Base-by-base conservation (phyloP, 2,888 invertebrate species). In the Luperina nickerlii region DNA sequence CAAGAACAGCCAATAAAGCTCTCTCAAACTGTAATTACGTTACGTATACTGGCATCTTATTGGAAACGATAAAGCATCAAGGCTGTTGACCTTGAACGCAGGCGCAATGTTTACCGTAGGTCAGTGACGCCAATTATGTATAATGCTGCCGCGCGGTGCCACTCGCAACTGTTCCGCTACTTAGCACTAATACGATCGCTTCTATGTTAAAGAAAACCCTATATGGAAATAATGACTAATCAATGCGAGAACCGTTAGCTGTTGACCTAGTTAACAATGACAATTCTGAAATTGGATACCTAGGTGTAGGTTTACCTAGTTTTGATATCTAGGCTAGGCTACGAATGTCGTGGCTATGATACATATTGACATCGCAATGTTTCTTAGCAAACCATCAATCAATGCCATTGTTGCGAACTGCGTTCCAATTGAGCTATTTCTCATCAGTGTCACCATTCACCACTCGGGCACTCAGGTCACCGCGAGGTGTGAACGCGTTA, bases 111-210 rank as follows among this genome's bases (percentile, higher is more conserved):
- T 91, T 90, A 89, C 85, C 79, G 86, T 89, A 90, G 91, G 90
- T 91, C 90, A 91, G 90, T 90, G 91, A 91, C 91, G 88, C 88
- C 89, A 87, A 87, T 89, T 90, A 88, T 83, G 82, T 83, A 85
- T 87, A 80, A 85, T 82, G 79, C 77, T 81, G 82, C 87, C 77
- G 79, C 79, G 79, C 71, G 68, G 83, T 82, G 79, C 77, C 81
- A 86, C 84, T 82, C 65, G 84, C 83, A 81, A 79, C 80, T 82
- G 83, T 86, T 74, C 78, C 82, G 75, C 82, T 86, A 79, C 79
- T 82, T 79, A 81, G 78, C 87, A 78, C 74, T 83, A 78, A 78
- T 81, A 81, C 71, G 86, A 80, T 67, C 72, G 78, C 57, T 66
- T 60, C 78, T 57, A 67, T 79, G 82, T 81, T 79, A 73, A 83